phyloP scores from a whole-genome alignment of 1,140 invertebrate species.

The Himalopsyche phryganea region DNA sequence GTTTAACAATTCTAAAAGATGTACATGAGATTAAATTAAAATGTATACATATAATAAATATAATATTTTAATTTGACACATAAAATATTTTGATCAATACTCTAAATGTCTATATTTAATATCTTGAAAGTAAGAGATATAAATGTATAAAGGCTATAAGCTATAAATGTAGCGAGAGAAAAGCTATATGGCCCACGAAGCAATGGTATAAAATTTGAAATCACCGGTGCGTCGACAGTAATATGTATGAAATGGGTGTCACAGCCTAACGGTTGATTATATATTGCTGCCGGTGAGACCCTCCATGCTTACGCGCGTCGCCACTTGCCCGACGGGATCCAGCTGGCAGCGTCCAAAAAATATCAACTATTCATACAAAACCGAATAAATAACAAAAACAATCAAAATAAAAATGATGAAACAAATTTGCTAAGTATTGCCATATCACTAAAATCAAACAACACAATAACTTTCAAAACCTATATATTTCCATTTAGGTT shows the following conservation, averaged over 20 bases:
- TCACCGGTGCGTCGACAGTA: too few species aligned
- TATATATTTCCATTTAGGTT: slow-evolving; percentile 31
- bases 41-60: too few species aligned
- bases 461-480: slow-evolving; percentile 2
- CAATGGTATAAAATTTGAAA: too few species aligned
- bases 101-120: too few species aligned
- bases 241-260: neutral
- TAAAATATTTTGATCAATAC: too few species aligned
- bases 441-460: slow-evolving; percentile 22
- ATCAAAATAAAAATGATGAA: slow-evolving; percentile 1
- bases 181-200: too few species aligned
- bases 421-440: slow-evolving; percentile 20
- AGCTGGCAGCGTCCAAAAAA: slow-evolving; percentile 28
- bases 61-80: too few species aligned
- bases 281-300: slow-evolving; percentile 33
- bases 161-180: too few species aligned
- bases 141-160: too few species aligned
- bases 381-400: neutral
- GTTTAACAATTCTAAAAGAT: too few species aligned
- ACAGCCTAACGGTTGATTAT: slow-evolving; percentile 5
- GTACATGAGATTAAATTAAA: too few species aligned
- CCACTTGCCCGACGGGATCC: slow-evolving; percentile 25
- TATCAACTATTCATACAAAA: slow-evolving; percentile 4
- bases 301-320: slow-evolving; percentile 32
- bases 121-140: too few species aligned